These are phyloP conservation scores for Hiodon alosoides DNA, from an alignment of 2,113 vertebrate genomes.

Conservation along the genomic window DNA sequence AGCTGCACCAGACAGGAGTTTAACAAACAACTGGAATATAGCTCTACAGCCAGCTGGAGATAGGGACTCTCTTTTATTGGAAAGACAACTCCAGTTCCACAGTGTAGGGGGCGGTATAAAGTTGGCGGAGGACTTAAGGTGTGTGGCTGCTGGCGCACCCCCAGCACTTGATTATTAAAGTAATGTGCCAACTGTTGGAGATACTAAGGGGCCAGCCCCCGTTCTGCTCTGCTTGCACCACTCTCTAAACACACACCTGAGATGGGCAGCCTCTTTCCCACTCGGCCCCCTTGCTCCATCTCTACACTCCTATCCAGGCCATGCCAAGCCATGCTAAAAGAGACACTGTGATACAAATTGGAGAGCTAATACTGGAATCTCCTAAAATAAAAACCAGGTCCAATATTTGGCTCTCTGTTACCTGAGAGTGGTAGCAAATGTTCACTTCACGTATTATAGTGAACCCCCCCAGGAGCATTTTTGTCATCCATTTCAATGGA, in stretches of 20 bases:
- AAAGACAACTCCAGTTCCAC: neutral
- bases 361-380: constrained; percentile 79
- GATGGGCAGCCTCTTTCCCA: constrained; percentile 63
- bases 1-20: too few relatives aligned
- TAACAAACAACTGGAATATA: too few relatives aligned
- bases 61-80: too few relatives aligned
- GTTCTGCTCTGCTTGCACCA: constrained; percentile 69
- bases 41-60: too few relatives aligned
- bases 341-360: constrained; percentile 14
- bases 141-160: constrained; percentile 87
- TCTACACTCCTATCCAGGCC: constrained; percentile 57
- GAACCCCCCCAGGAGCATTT: constrained; percentile 43
- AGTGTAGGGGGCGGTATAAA: neutral
- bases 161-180: constrained; percentile 94
- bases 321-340: constrained; percentile 73
- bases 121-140: neutral
- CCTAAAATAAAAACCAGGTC: constrained; percentile 55
- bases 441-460: constrained; percentile 36
- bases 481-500: constrained; percentile 62
- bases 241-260: constrained; percentile 15
- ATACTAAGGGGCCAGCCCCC: constrained; percentile 95
- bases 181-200: constrained; percentile 98
- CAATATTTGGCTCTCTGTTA: constrained; percentile 64
- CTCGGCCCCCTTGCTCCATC: constrained; percentile 66
- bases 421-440: constrained; percentile 63